Evolutionary conservation across 2,888 invertebrate species (phyloP), one percentile per base, ranked within the genome.

Genomic region (Drosophila planitibia): DNA sequence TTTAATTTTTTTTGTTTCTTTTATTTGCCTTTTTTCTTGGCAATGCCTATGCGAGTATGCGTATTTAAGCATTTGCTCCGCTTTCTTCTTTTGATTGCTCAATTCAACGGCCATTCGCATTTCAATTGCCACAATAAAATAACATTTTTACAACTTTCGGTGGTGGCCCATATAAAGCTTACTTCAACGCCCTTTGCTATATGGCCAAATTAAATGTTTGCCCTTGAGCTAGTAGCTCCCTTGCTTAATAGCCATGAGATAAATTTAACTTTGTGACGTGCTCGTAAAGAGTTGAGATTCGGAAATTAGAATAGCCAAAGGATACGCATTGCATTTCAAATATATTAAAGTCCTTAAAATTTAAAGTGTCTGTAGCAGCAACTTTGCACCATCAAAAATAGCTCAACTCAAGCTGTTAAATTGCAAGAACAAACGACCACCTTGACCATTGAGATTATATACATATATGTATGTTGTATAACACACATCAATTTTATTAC

Each of bases 31-130:
- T 37, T 10, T 39, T 49, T 39, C 52, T 73, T 77, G 41, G 76
- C 80, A 59, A 64, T 60, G 68, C 22, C 62, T 60, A 57, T 39
- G 49, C 37, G 41, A 61, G 59, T 83, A 73, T 85, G 70, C 72
- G 75, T 74, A 77, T 74, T 85, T 77, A 77, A 77, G 73, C 74
- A 55, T 33, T 44, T 49, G 57, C 58, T 69, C 52, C 52, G 73
- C 69, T 79, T 75, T 72, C 68, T 68, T 83, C 85, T 69, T 83
- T 87, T 87, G 81, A 89, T 87, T 83, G 83, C 89, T 80, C 82
- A 87, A 89, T 87, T 86, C 85, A 82, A 85, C 89, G 86, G 80
- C 85, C 83, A 87, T 89, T 89, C 83, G 88, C 89, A 79, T 77
- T 87, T 87, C 89, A 87, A 87, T 87, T 87, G 87, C 88, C 33